These are phyloP conservation scores for Heliconius ethilla DNA, from an alignment of 2,888 invertebrate species.

Conservation along the genomic window DNA sequence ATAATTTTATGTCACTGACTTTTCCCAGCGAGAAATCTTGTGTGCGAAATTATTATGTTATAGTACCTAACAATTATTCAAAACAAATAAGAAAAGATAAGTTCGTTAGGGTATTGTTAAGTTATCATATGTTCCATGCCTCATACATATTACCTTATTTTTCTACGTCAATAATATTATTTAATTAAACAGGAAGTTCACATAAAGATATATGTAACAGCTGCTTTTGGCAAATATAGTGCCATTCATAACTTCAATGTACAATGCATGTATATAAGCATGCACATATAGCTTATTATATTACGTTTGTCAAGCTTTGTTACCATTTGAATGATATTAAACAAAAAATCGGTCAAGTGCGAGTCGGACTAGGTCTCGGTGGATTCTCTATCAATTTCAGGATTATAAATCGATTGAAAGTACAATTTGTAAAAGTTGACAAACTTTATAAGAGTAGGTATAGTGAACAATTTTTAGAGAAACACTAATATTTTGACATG, in stretches of 20 bases:
- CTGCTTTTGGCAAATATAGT: neutral
- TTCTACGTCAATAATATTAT: neutral
- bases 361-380: too few species aligned
- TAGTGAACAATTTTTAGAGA: neutral
- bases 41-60: neutral
- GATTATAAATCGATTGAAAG: too few species aligned
- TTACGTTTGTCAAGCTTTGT: neutral
- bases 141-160: neutral
- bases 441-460: neutral
- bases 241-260: neutral
- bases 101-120: neutral
- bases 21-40: neutral
- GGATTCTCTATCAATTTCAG: neutral
- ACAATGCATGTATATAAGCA: neutral
- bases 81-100: neutral
- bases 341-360: too few species aligned
- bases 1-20: neutral
- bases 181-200: neutral
- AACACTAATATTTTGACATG: neutral
- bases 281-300: neutral
- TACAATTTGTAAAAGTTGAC: too few species aligned
- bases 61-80: neutral
- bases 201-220: neutral
- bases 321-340: neutral
- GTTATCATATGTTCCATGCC: neutral